Conservation (phyloP, 2,888 invertebrate species). For the Arctia plantaginis region DNA sequence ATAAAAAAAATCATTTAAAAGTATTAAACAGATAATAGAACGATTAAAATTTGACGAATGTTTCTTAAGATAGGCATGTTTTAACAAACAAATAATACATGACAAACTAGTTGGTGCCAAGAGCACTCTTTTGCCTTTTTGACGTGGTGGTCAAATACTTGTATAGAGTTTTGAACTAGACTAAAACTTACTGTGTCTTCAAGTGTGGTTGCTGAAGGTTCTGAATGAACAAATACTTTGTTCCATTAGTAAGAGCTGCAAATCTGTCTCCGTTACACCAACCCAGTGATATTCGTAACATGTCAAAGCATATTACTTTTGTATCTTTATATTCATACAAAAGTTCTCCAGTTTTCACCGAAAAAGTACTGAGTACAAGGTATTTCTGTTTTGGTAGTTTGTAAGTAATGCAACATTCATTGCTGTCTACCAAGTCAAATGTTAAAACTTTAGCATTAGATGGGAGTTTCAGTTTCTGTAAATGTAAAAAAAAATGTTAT, state of each 20-base stretch:
- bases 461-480: slow-evolving; percentile 71
- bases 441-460: slow-evolving; percentile 62
- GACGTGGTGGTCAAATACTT: too few species aligned
- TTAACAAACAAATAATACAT: not conserved
- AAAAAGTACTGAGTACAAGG: slow-evolving; percentile 62
- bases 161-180: not conserved
- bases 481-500: slow-evolving; percentile 27
- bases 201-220: slow-evolving; percentile 71
- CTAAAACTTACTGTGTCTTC: slow-evolving; percentile 62
- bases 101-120: too few species aligned
- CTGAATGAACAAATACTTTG: slow-evolving; percentile 71
- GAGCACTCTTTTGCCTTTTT: too few species aligned
- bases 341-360: slow-evolving; percentile 67
- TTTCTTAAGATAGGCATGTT: not conserved
- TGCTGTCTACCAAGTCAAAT: slow-evolving; percentile 73
- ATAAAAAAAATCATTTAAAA: not conserved
- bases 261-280: slow-evolving; percentile 72
- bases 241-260: slow-evolving; percentile 78
- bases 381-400: slow-evolving; percentile 31
- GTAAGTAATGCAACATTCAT: slow-evolving; percentile 73
- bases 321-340: slow-evolving; percentile 58
- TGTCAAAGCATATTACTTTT: slow-evolving; percentile 28
- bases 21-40: not conserved
- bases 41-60: not conserved
- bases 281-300: slow-evolving; percentile 75